Conservation (phyloP, 2,797 vertebrate species). For the Mus minutoides region DNA sequence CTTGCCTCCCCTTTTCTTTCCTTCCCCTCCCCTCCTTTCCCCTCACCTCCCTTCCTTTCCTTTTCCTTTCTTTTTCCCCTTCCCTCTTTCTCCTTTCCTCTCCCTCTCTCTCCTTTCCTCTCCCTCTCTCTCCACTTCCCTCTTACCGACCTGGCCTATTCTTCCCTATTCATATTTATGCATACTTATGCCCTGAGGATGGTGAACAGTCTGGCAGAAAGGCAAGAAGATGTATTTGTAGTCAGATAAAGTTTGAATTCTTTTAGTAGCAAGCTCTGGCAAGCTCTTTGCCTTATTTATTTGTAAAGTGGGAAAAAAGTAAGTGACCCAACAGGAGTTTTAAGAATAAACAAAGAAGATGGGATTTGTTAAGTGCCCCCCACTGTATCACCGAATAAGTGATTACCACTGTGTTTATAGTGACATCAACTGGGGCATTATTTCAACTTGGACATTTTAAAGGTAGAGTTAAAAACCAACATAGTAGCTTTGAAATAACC, state of each 20-base stretch:
- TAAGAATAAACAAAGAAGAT: slow-evolving; percentile 40
- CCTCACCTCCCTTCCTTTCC: background rate
- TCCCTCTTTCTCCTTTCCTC: background rate
- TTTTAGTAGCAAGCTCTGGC: background rate
- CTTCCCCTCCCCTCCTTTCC: fast-evolving
- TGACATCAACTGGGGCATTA: background rate
- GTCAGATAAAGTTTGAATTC: slow-evolving; percentile 33
- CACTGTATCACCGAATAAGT: background rate
- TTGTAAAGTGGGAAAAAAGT: slow-evolving; percentile 26
- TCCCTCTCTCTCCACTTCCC: background rate
- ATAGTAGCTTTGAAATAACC: background rate
- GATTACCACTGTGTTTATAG: background rate
- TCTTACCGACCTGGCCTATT: background rate
- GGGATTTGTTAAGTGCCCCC: slow-evolving; percentile 49
- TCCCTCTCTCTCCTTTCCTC: background rate
- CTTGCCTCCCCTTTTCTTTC: fast-evolving
- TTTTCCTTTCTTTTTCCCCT: fast-evolving
- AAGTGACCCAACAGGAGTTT: background rate
- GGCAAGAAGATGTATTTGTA: background rate
- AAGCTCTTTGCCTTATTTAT: slow-evolving; percentile 29
- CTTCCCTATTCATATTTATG: background rate
- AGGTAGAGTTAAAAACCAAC: background rate
- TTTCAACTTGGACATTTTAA: slow-evolving; percentile 17
- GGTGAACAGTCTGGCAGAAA: background rate
- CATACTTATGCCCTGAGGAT: background rate